Conservation (phyloP, 2,797 vertebrate genomes). For the Selene dorsalis region DNA sequence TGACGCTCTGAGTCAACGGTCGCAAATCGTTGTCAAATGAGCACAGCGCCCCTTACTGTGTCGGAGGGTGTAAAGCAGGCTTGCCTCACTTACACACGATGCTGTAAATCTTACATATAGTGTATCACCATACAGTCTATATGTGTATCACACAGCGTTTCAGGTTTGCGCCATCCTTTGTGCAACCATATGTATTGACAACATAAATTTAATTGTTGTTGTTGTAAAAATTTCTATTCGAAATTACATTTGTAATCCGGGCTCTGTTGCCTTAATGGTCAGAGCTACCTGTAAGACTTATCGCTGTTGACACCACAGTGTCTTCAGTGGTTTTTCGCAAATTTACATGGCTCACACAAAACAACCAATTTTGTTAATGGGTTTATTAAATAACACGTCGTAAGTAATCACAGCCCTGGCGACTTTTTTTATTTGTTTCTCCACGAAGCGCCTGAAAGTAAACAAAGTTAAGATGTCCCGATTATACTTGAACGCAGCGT, state of each 20-base stretch:
- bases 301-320: neutral
- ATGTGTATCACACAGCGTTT: no score
- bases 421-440: neutral
- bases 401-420: neutral
- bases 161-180: no score
- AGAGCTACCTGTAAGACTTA: neutral
- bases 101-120: no score
- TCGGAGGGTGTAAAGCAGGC: neutral
- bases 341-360: neutral
- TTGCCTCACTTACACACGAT: no score
- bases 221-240: no score
- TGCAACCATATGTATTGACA: no score
- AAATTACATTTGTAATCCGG: neutral
- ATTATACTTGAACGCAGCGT: slow-evolving; percentile 44
- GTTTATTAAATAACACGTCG: neutral
- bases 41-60: slow-evolving; percentile 29
- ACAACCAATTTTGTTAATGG: no score
- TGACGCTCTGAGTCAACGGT: slow-evolving; percentile 20
- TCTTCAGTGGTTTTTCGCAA: neutral
- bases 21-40: fast-evolving
- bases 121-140: no score
- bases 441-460: neutral
- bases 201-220: no score
- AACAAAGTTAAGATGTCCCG: neutral
- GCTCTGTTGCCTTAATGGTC: neutral